phyloP scores from a whole-genome alignment of 2,797 vertebrate species.

The Macrochelys suwanniensis region DNA sequence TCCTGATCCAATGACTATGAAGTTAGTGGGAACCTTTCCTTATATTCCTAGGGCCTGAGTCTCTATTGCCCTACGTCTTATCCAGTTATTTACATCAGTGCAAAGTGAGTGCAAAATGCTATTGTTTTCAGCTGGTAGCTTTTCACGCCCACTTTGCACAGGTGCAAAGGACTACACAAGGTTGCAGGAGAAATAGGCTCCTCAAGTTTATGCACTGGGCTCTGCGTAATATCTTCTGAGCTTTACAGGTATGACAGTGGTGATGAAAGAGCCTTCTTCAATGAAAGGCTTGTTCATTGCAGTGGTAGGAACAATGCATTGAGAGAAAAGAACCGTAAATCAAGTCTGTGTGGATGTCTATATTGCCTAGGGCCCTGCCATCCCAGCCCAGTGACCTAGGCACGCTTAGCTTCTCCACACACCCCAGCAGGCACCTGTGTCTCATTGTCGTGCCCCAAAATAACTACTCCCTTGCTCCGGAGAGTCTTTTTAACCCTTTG shows the following conservation, averaged over 20 bases:
- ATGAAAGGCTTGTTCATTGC: not conserved
- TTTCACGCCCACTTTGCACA: not conserved
- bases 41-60: not conserved
- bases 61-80: not conserved
- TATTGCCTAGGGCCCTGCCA: accelerated
- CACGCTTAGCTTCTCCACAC: not conserved
- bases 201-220: not conserved
- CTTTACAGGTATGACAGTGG: not conserved
- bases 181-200: not conserved
- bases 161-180: too few relatives aligned
- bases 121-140: not conserved
- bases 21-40: not conserved
- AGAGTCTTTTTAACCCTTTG: not conserved
- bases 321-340: not conserved
- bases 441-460: not conserved
- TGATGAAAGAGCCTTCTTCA: not conserved
- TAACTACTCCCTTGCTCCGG: not conserved
- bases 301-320: not conserved
- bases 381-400: accelerated
- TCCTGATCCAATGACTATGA: not conserved
- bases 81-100: not conserved
- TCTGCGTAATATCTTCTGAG: not conserved
- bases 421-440: not conserved
- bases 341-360: accelerated
- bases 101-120: not conserved